A percentile compares a stretch with the other conserved stretches of the same genome.
These are phyloP conservation scores for Brachynemurus nebulosus DNA, from an alignment of 2,888 invertebrate species.

Conservation along the genomic window DNA sequence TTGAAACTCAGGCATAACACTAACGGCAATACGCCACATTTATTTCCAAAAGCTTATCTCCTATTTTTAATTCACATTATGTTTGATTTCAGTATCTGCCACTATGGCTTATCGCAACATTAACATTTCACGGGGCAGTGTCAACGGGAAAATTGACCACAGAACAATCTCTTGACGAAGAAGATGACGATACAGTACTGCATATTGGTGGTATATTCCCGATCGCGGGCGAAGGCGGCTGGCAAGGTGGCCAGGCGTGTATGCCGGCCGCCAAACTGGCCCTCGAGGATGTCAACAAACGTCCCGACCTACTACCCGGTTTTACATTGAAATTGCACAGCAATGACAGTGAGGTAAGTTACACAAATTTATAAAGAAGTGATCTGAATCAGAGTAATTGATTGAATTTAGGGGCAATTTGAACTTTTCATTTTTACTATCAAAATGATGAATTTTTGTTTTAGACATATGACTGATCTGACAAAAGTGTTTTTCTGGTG, in stretches of 20 bases:
- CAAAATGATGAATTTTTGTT: no score
- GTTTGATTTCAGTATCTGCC: conserved; percentile 28
- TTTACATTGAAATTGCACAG: conserved; percentile 83
- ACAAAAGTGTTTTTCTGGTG: no score
- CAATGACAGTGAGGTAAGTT: conserved; percentile 88
- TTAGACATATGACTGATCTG: no score
- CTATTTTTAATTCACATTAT: no score
- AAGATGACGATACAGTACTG: conserved; percentile 51
- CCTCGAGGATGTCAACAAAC: conserved; percentile 86
- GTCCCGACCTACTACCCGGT: conserved; percentile 76
- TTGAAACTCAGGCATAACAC: no score
- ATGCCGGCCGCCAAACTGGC: conserved; percentile 96
- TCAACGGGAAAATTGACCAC: conserved; percentile 16
- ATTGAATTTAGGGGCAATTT: no score
- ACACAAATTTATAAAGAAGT: no score
- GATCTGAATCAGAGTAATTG: no score
- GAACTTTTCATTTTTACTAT: no score
- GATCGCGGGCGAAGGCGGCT: conserved; percentile 89
- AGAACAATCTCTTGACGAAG: conserved; percentile 16
- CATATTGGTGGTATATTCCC: conserved; percentile 98
- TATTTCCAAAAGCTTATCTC: no score
- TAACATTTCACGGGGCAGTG: conserved; percentile 17
- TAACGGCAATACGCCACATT: no score
- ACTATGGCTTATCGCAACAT: conserved; percentile 29
- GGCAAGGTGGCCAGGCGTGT: conserved; percentile 98